Base-by-base conservation (phyloP, 2,113 vertebrate species). In the Panurus biarmicus region DNA sequence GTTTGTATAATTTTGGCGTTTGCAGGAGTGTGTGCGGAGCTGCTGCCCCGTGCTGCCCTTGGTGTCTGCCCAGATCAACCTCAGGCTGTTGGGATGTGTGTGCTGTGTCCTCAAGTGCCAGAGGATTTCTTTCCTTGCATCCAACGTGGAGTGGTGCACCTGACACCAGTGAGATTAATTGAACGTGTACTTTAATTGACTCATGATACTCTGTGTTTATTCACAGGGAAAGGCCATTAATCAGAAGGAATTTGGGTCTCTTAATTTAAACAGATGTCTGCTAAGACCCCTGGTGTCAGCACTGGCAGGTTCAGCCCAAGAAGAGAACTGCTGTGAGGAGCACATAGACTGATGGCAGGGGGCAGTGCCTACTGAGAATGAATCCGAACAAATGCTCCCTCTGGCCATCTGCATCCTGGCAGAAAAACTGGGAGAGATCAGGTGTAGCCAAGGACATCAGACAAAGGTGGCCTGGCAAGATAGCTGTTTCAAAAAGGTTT, bases 161-260 rank as follows among this genome's bases (percentile, higher is more conserved):
- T 92, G 86, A 87, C 18, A 61, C 48, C 45, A 69, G 22, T 81
- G 94, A 92, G 38, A 80, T 31, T 94, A 97, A 92, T 81, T 95
- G 85, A 95, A 91, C 0, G 8, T 77, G 36, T 80, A 33, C 60
- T 11, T 90, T 96, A 66, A 96, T 96, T 97, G 94, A 93, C 71
- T 95, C 81, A 14, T 56, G 62, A 22, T 87, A 29, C 38, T 94
- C 61, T 78, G 22, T 97, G 62, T 91, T 97, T 95, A 85, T 82
- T 94, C 80, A 90, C n/a, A 94, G 70, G 48, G 78, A 92, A 85
- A 86, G 33, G 35, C 28, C 90, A 91, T 94, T 84, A 78, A 85
- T 94, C 65, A 95, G 40, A 57, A 90, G 67, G 76, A 95, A 86
- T 87, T 85, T 87, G 79, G 47, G n/a, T 92, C 74, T 93, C 53